phyloP scores from a whole-genome alignment of 53 echinoderm and acorn worm genomes.

The Arbacia lixula region DNA sequence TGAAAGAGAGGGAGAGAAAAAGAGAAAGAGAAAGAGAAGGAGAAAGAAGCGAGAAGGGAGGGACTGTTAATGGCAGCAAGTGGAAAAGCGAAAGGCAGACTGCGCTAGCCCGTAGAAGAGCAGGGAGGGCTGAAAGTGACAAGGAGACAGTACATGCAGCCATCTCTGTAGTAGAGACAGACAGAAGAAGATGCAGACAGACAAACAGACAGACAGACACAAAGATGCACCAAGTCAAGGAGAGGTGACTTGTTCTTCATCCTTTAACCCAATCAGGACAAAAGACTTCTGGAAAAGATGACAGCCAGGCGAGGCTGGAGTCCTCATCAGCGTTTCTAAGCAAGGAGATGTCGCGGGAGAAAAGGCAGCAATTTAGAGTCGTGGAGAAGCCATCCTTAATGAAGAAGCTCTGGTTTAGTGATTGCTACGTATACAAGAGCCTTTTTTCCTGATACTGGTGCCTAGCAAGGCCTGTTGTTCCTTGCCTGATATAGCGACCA shows the following conservation, averaged over 20 bases:
- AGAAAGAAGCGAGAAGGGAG: not conserved
- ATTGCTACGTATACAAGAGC: too few relatives aligned
- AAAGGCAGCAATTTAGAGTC: conserved; percentile 28
- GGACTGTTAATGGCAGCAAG: not conserved
- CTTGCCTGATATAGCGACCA: too few relatives aligned
- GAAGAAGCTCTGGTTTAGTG: not conserved
- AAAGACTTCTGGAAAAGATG: conserved; percentile 34
- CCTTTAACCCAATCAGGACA: conserved; percentile 45
- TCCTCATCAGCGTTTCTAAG: conserved; percentile 38
- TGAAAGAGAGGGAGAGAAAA: not conserved
- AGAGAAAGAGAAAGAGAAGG: not conserved
- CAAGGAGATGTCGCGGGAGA: too few relatives aligned
- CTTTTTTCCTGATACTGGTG: too few relatives aligned
- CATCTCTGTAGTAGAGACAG: too few relatives aligned
- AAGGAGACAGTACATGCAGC: too few relatives aligned
- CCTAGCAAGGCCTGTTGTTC: too few relatives aligned
- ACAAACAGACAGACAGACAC: not conserved
- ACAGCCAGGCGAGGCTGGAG: conserved; percentile 7
- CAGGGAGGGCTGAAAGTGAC: not conserved
- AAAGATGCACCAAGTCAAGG: conserved; percentile 18
- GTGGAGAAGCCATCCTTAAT: conserved; percentile 31
- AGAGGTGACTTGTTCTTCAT: conserved; percentile 7
- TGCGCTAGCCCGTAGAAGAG: not conserved
- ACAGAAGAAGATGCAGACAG: not conserved
- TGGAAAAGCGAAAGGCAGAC: not conserved